These are phyloP conservation scores for Nebria salina DNA, from an alignment of 2,888 invertebrate genomes.

Conservation along the genomic window DNA sequence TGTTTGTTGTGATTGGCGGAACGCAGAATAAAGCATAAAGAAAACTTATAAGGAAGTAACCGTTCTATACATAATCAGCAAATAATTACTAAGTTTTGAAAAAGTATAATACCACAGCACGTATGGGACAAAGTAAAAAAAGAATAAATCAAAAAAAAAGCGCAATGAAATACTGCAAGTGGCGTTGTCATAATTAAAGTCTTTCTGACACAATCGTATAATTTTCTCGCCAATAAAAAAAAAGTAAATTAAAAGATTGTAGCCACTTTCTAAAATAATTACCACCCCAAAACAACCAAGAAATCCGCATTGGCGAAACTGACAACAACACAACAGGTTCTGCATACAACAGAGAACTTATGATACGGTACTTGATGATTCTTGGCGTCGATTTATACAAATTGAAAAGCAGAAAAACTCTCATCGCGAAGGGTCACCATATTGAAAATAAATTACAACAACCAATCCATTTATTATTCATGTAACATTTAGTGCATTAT, in stretches of 20 bases:
- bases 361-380: not conserved
- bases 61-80: not conserved
- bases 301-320: conserved; percentile 17
- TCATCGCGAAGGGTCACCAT: not conserved
- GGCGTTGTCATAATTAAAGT: conserved; percentile 38
- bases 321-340: conserved; percentile 13
- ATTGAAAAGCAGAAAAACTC: not conserved
- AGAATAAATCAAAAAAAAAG: no score
- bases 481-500: no score
- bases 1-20: no score
- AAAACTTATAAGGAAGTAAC: conserved; percentile 12
- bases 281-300: conserved; percentile 37
- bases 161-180: conserved; percentile 26
- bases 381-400: not conserved
- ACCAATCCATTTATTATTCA: no score
- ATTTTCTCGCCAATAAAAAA: conserved; percentile 45
- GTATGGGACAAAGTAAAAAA: not conserved
- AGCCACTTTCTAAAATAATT: conserved; percentile 45
- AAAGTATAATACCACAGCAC: conserved; percentile 7
- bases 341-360: not conserved
- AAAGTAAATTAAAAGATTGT: conserved; percentile 43
- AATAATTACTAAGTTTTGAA: not conserved
- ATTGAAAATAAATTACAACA: no score
- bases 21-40: not conserved
- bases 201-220: conserved; percentile 43